Percentiles rank a stretch among this genome's conserved stretches.
Evolutionary conservation across 2,888 invertebrate species (phyloP).

Genomic region (Eumerus sabulonum): DNA sequence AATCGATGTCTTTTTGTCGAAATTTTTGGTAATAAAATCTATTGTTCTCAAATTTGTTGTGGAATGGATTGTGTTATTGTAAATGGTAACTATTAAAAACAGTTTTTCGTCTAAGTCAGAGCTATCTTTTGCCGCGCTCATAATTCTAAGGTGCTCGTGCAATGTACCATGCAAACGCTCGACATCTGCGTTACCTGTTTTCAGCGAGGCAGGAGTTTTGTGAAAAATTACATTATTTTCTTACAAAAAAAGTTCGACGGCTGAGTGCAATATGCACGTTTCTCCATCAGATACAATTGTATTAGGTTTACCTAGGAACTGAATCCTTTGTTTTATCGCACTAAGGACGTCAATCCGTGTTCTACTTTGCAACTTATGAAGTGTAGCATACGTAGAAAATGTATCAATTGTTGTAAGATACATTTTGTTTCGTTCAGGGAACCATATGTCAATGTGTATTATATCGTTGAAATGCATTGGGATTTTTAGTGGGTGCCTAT

Average conservation of each 20-base stretch:
- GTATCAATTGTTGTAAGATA: slow-evolving; percentile 4
- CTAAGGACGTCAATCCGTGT: slow-evolving; percentile 18
- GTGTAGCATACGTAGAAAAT: slow-evolving; percentile 11
- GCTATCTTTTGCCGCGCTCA: background rate
- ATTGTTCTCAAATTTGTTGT: slow-evolving; percentile 1
- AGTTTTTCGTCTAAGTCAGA: slow-evolving; percentile 8
- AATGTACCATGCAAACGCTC: too few species aligned
- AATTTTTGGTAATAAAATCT: slow-evolving; percentile 14
- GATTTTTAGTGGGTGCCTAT: slow-evolving; percentile 14
- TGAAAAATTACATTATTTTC: slow-evolving; percentile 3
- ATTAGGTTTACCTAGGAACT: too few species aligned
- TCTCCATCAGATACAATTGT: too few species aligned
- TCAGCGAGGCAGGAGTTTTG: background rate
- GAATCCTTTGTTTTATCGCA: slow-evolving; percentile 12
- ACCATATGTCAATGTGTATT: too few species aligned
- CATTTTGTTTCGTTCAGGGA: too few species aligned
- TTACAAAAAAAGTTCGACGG: background rate
- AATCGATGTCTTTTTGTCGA: slow-evolving; percentile 6
- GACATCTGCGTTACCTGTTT: too few species aligned
- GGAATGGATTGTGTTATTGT: background rate
- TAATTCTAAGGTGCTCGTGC: too few species aligned
- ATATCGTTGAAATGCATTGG: too few species aligned
- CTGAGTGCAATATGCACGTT: too few species aligned
- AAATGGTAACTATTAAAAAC: slow-evolving; percentile 4
- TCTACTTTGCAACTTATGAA: background rate